phyloP scores from a whole-genome alignment of 2,888 invertebrate genomes.

The Griposia aprilina region DNA sequence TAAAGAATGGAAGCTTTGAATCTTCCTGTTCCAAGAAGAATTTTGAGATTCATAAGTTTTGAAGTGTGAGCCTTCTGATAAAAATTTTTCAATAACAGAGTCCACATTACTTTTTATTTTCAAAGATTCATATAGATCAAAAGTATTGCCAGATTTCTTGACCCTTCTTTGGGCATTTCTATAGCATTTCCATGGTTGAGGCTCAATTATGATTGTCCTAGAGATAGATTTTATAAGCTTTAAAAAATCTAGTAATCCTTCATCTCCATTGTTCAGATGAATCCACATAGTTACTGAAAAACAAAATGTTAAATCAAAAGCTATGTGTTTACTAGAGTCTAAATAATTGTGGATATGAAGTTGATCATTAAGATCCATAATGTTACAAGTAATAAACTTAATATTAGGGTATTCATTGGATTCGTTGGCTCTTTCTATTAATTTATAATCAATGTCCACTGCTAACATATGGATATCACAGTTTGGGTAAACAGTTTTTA shows the following conservation, averaged over 20 bases:
- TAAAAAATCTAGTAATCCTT: conserved; percentile 92
- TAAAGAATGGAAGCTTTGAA: conserved; percentile 90
- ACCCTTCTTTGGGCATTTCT: conserved; percentile 93
- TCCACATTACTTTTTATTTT: conserved; percentile 92
- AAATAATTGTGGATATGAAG: conserved; percentile 87
- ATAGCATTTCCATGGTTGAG: conserved; percentile 97
- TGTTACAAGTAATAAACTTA: conserved; percentile 91
- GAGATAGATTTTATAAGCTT: conserved; percentile 88
- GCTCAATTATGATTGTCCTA: conserved; percentile 93
- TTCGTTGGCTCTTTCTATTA: conserved; percentile 93
- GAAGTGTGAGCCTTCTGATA: conserved; percentile 84
- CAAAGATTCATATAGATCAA: conserved; percentile 91
- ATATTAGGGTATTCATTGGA: conserved; percentile 86
- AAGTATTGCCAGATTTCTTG: conserved; percentile 91
- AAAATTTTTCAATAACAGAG: conserved; percentile 90
- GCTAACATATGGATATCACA: conserved; percentile 90
- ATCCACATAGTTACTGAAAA: conserved; percentile 98
- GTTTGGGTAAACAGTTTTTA: conserved; percentile 82
- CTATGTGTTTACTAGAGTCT: conserved; percentile 75
- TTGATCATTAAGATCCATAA: conserved; percentile 87
- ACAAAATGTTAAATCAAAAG: conserved; percentile 93
- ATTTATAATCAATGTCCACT: conserved; percentile 93
- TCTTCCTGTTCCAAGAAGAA: conserved; percentile 93
- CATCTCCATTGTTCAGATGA: conserved; percentile 95
- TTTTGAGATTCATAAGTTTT: conserved; percentile 91